Percentiles rank a stretch among this genome's conserved stretches.
Conservation (phyloP, 2,888 invertebrate genomes). For the Furcula furcula region DNA sequence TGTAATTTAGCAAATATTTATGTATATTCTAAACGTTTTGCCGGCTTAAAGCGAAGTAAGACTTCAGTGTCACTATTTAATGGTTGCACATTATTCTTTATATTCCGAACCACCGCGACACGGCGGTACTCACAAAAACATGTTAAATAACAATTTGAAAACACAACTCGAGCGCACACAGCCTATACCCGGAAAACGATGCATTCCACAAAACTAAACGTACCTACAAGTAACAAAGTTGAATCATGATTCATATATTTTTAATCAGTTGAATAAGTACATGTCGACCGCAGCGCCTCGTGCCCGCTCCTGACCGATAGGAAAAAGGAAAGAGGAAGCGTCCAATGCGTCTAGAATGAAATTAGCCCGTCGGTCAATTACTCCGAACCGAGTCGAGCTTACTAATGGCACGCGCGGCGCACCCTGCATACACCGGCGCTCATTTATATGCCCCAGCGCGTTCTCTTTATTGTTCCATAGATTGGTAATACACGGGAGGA, state of each 20-base stretch:
- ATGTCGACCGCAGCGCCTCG: conserved; percentile 50
- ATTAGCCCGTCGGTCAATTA: conserved; percentile 79
- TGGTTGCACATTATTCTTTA: too few relatives aligned
- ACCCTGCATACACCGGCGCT: conserved; percentile 70
- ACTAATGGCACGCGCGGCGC: conserved; percentile 73
- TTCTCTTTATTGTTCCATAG: conserved; percentile 79
- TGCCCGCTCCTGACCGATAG: conserved; percentile 75
- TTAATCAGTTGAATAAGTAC: conserved; percentile 27
- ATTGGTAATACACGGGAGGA: conserved; percentile 80
- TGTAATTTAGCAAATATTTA: not conserved
- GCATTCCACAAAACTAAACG: too few relatives aligned
- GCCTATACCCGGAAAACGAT: too few relatives aligned
- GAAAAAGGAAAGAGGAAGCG: conserved; percentile 81
- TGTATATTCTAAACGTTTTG: too few relatives aligned
- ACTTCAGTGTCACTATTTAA: too few relatives aligned
- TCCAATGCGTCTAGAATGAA: conserved; percentile 76
- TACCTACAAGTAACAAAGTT: too few relatives aligned
- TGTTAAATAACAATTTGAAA: too few relatives aligned
- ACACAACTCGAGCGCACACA: too few relatives aligned
- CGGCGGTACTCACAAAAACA: too few relatives aligned
- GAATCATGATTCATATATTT: conserved; percentile 9
- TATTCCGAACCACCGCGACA: too few relatives aligned
- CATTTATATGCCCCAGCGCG: conserved; percentile 72
- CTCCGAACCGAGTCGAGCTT: conserved; percentile 68
- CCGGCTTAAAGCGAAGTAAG: too few relatives aligned